Percentiles rank a stretch among this genome's conserved stretches.
These are phyloP conservation scores for Leucosticte australis DNA, from an alignment of 2,113 vertebrate genomes.

Conservation along the genomic window DNA sequence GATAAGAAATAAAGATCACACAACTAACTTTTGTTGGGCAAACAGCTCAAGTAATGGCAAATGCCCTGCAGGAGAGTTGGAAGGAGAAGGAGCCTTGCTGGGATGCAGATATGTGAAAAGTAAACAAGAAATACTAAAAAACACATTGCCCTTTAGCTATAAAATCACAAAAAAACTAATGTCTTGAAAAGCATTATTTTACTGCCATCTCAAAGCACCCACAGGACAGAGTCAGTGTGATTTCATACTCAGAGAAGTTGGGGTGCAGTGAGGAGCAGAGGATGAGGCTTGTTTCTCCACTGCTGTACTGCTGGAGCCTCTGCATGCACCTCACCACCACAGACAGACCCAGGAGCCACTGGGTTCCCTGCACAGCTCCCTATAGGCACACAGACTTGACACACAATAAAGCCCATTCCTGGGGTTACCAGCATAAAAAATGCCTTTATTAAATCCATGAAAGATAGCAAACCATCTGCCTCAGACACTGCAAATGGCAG, in stretches of 20 bases:
- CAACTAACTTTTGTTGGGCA: not conserved
- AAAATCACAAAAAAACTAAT: not conserved
- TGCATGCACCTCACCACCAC: rapidly evolving
- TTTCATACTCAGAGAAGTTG: not conserved
- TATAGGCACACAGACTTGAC: not conserved
- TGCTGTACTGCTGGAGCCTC: not conserved
- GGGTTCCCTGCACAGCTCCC: not conserved
- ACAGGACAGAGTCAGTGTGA: not conserved
- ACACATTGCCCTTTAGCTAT: not conserved
- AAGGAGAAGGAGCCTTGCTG: not conserved
- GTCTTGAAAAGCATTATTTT: not conserved
- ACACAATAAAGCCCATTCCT: not conserved
- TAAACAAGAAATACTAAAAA: not conserved
- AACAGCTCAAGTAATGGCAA: not conserved
- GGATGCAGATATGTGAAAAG: not conserved
- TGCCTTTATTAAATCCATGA: not conserved
- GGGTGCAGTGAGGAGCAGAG: not conserved
- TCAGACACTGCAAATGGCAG: not conserved
- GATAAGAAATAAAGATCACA: not conserved
- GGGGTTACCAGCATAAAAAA: not conserved
- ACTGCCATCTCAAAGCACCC: not conserved
- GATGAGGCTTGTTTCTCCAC: not conserved
- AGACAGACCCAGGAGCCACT: not conserved
- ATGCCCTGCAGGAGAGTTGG: not conserved
- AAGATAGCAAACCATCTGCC: not conserved